phyloP scores from a whole-genome alignment of 2,888 invertebrate species.

The Galeopsomyia nigrocyanea region DNA sequence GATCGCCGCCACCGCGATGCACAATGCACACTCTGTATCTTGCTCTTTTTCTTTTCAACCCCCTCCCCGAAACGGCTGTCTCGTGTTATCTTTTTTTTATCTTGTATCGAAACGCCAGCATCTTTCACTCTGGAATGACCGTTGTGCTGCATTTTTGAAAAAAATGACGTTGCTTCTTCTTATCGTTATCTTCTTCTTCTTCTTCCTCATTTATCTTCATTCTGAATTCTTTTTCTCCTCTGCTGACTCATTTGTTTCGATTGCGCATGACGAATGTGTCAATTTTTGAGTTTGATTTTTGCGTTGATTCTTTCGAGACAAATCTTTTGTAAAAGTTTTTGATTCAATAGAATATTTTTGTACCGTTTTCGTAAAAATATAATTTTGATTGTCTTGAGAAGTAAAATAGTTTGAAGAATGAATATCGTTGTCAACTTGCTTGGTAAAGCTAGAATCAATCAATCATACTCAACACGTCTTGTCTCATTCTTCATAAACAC shows the following conservation, averaged over 20 bases:
- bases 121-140: too few relatives aligned
- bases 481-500: conserved; percentile 9
- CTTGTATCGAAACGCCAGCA: not conserved
- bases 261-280: not conserved
- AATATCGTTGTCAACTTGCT: too few relatives aligned
- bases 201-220: not conserved
- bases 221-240: not conserved
- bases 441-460: conserved; percentile 8
- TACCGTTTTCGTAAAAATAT: too few relatives aligned
- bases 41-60: conserved; percentile 21
- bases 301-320: not conserved
- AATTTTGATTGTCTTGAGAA: too few relatives aligned
- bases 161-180: not conserved
- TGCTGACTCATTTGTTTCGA: not conserved
- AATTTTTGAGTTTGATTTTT: not conserved
- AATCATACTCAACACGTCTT: not conserved
- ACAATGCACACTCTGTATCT: conserved; percentile 50
- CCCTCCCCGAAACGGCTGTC: conserved; percentile 2
- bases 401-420: too few relatives aligned
- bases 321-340: too few relatives aligned
- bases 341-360: too few relatives aligned
- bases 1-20: conserved; percentile 48
- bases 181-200: not conserved
- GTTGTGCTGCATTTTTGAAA: not conserved
- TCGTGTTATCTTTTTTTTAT: conserved; percentile 7